Evolutionary conservation across 2,888 invertebrate species (phyloP).

Genomic region (Unio pictorum): DNA sequence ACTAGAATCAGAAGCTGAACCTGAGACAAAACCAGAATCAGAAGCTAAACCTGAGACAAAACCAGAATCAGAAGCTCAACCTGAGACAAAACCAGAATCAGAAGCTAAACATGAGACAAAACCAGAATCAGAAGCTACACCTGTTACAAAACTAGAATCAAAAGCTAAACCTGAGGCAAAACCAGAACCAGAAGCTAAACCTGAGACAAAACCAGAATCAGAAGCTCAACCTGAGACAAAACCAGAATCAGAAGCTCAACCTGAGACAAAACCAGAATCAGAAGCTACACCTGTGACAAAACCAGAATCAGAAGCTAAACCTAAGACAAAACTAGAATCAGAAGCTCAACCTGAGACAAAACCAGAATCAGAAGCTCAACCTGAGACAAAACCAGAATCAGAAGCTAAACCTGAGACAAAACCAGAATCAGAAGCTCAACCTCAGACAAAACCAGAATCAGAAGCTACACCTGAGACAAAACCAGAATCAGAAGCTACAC

Average conservation of each 20-base stretch:
- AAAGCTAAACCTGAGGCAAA: neutral
- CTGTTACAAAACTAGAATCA: neutral
- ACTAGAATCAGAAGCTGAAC: neutral
- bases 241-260: neutral
- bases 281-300: neutral
- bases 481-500: neutral
- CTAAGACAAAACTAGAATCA: neutral
- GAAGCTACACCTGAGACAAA: neutral
- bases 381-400: neutral
- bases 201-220: neutral
- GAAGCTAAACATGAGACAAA: neutral
- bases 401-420: neutral
- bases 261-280: neutral
- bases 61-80: neutral
- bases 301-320: neutral
- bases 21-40: neutral
- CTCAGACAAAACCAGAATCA: too few relatives aligned
- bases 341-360: neutral
- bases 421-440: neutral
- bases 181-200: neutral
- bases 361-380: neutral
- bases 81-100: neutral
- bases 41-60: neutral
- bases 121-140: neutral
- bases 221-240: neutral